Base-by-base conservation (phyloP, 2,888 invertebrate species). In the Pilophorus perplexus region DNA sequence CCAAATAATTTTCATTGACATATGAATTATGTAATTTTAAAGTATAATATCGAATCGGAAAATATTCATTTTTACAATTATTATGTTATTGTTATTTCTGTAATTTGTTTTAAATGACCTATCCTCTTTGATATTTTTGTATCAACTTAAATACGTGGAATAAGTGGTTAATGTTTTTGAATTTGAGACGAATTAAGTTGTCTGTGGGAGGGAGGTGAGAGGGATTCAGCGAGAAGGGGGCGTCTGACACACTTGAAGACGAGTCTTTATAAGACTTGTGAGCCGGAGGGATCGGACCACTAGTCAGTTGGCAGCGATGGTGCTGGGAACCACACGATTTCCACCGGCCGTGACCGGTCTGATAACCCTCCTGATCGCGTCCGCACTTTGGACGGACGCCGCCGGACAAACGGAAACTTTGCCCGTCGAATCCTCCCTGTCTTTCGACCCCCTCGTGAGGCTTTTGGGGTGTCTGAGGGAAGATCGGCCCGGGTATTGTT, bases 401-500 rank as follows among this genome's bases (percentile, higher is more conserved):
- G 42, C 42, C 42, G n/a, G n/a, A n/a, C 33, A 22, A 33, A 42
- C 52, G 6, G 54, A 42, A 18, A 40, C 27, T 18, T 40, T 66
- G 8, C 57, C 66, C 16, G 66, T 48, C 33, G 66, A 66, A 37
- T 66, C 66, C 16, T 38, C 23, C 23, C 40, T 67, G 18, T 65
- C 67, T 22, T 44, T 69, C 20, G 69, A 69, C 48, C 69, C 69
- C 4, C 57, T 69, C 57, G 20, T 69, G 33, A 52, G 62, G 48
- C 54, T 69, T 18, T 25, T 68, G 18, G 52, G 57, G 2, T 69
- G 69, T 38, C 64, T 69, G 2, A 14, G 64, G 55, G 69, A 65
- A 18, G 50, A 46, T 42, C 33, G 38, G 25, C 69, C 69, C 14
- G 69, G 67, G 48, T 68, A 62, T 54, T 69, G 69, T 52, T 60